Evolutionary conservation across 2,888 invertebrate genomes (phyloP).

Genomic region (Drosophila multiciliata): DNA sequence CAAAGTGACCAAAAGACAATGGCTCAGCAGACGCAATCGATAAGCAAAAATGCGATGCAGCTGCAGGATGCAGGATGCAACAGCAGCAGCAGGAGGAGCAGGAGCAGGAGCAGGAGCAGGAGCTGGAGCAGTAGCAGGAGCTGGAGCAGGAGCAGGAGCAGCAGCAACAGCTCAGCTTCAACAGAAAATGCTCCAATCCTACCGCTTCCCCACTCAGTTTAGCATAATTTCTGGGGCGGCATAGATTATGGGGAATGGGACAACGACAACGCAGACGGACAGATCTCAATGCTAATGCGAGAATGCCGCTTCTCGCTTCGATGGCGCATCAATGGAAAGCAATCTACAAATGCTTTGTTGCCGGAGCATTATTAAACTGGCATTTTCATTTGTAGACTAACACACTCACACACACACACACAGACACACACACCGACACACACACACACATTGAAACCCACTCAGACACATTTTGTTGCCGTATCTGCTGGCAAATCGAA

Average conservation of each 20-base stretch:
- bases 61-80: slow-evolving; percentile 4
- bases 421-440: background rate
- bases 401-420: slow-evolving; percentile 6
- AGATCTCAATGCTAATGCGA: slow-evolving; percentile 13
- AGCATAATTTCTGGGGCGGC: slow-evolving; percentile 45
- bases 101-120: background rate
- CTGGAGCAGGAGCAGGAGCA: background rate
- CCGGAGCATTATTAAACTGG: slow-evolving; percentile 75
- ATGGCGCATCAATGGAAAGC: slow-evolving; percentile 69
- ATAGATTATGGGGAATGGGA: slow-evolving; percentile 22
- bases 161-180: slow-evolving; percentile 10
- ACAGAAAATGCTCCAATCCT: too few species aligned
- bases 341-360: slow-evolving; percentile 76
- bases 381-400: slow-evolving; percentile 70
- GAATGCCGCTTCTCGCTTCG: slow-evolving; percentile 36
- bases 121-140: background rate
- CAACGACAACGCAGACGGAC: background rate
- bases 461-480: slow-evolving; percentile 45
- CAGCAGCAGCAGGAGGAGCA: background rate
- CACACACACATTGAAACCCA: slow-evolving; percentile 2
- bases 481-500: slow-evolving; percentile 48
- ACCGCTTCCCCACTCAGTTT: background rate
- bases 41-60: slow-evolving; percentile 22
- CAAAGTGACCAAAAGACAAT: slow-evolving; percentile 41
- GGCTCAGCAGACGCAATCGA: slow-evolving; percentile 28